A percentile compares a stretch with the other conserved stretches of the same genome.
Conservation (phyloP, 2,888 invertebrate species). For the Cosmopolites sordidus region DNA sequence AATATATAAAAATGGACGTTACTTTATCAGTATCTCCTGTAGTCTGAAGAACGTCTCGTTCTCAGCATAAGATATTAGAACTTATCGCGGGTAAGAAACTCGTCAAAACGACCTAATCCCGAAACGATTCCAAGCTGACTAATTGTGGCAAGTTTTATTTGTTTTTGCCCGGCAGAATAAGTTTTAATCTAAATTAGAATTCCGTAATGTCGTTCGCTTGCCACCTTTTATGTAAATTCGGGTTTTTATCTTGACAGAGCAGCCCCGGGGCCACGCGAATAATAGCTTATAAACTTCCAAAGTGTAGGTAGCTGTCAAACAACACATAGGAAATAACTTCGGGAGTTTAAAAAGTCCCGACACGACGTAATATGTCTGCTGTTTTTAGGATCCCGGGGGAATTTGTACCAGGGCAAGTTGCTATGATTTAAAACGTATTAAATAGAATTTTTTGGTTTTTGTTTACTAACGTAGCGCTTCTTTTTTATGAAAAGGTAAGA, state of each 20-base stretch:
- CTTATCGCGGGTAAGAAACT: no score
- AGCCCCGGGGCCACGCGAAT: constrained; percentile 12
- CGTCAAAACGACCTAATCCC: constrained; percentile 3
- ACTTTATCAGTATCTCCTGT: no score
- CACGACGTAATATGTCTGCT: neutral
- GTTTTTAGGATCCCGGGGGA: no score
- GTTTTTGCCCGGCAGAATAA: constrained; percentile 15
- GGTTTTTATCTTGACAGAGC: constrained; percentile 24
- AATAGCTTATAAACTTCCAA: constrained; percentile 23
- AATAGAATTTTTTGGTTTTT: no score
- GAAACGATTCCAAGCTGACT: constrained; percentile 13
- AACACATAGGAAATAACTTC: constrained; percentile 7
- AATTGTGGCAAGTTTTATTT: constrained; percentile 18
- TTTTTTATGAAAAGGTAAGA: no score
- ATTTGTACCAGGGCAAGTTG: no score
- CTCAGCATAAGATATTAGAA: no score
- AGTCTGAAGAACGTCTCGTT: no score
- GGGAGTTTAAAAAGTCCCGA: neutral
- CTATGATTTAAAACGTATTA: no score
- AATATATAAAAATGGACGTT: no score
- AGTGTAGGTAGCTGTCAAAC: constrained; percentile 18
- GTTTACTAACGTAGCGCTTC: no score
- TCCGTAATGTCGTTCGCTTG: constrained; percentile 5
- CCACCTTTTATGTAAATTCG: constrained; percentile 21
- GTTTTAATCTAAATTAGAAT: constrained; percentile 19